phyloP scores from a whole-genome alignment of 2,888 invertebrate genomes.

The Drepana falcataria region DNA sequence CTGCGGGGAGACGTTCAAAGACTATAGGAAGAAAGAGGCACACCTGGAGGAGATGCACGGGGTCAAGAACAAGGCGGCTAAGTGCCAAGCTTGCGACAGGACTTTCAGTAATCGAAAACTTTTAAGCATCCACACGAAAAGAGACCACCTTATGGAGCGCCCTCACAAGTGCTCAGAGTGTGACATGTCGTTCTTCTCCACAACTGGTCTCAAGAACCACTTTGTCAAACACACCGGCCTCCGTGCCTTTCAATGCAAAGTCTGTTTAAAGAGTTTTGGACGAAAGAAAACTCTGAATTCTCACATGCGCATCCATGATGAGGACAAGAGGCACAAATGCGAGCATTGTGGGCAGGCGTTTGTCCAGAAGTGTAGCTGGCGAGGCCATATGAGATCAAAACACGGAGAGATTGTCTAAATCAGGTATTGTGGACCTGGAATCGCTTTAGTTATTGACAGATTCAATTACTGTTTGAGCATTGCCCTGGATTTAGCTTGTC shows the following conservation, averaged over 20 bases:
- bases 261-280: constrained; percentile 44
- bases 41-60: constrained; percentile 31
- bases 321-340: constrained; percentile 32
- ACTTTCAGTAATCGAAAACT: constrained; percentile 23
- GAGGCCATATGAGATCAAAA: constrained; percentile 33
- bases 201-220: constrained; percentile 44
- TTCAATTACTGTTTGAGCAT: too few species aligned
- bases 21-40: constrained; percentile 25
- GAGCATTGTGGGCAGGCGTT: constrained; percentile 26
- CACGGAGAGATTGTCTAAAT: constrained; percentile 28
- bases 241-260: constrained; percentile 52
- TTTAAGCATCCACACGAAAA: constrained; percentile 27
- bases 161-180: constrained; percentile 25
- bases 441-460: constrained; percentile 16
- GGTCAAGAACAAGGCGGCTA: constrained; percentile 13
- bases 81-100: constrained; percentile 37
- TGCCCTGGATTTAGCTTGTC: too few species aligned
- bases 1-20: constrained; percentile 36
- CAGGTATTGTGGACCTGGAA: background rate
- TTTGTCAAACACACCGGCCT: constrained; percentile 54
- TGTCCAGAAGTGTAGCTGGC: constrained; percentile 26
- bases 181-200: constrained; percentile 24
- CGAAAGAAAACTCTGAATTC: constrained; percentile 41
- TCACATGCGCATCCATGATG: constrained; percentile 43
- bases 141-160: constrained; percentile 30